Evolutionary conservation across 2,113 vertebrate genomes (phyloP), one percentile per base, ranked within the genome.

Genomic region (Acanthochromis polyacanthus): DNA sequence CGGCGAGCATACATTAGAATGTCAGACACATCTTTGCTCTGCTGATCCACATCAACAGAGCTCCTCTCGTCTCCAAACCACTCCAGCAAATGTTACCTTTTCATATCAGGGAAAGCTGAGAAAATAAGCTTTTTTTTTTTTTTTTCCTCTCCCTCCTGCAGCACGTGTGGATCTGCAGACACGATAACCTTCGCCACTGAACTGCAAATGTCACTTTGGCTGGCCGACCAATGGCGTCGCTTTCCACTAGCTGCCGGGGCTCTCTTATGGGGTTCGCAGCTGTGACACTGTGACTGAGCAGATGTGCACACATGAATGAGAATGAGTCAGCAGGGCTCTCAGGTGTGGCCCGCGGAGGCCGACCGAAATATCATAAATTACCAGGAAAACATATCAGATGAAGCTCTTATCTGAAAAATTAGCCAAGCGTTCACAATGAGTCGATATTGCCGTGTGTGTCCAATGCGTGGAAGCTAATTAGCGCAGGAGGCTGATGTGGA

Each of bases 31-130:
- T 88, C 79, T 48, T 53, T 55, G 4, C 63, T 61, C 62, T 66
- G 64, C 52, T 79, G 81, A 86, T 89, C 71, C 61, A 43, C 89
- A 89, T 92, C 90, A 86, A 63, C 38, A 60, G 60, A 66, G n/a
- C 45, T 23, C 32, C 55, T 80, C 46, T 53, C 17, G 58, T 64
- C 69, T 71, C 51, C 65, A 82, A 48, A 70, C 75, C 81, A 75
- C 89, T 90, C 78, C 80, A 81, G 80, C 78, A 91, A 91, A 92
- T 93, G 87, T 92, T 92, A 89, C 89, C 71, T 78, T 89, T 90
- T 91, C 85, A 83, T 88, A 93, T 90, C 85, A 52, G 55, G 61
- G 65, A 36, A 36, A 50, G 48, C 48, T 80, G 32, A 28, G 63
- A 81, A 85, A 89, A 88, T 82, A 78, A 55, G 56, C 40, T 84